Evolutionary conservation across 2,797 vertebrate species (phyloP).

Genomic region (Manis pentadactyla): DNA sequence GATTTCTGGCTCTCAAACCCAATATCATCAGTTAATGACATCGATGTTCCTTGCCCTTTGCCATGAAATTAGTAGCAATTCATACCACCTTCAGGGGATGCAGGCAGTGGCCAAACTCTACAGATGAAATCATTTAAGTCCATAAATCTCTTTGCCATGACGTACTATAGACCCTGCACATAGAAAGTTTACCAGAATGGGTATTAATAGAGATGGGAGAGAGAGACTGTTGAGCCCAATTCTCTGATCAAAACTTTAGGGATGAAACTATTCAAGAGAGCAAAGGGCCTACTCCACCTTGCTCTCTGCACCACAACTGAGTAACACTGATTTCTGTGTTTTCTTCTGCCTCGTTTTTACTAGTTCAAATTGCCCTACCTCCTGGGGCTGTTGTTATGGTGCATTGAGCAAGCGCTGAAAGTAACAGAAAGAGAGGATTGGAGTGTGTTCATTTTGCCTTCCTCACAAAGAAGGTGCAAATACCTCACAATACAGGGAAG

Average conservation of each 20-base stretch:
- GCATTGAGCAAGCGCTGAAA: constrained; percentile 4
- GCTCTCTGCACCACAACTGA: background rate
- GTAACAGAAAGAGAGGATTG: background rate
- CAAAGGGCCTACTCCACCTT: background rate
- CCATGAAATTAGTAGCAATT: constrained; percentile 24
- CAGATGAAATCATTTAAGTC: constrained; percentile 2
- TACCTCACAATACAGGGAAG: background rate
- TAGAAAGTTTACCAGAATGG: constrained; percentile 33
- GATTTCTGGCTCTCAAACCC: constrained; percentile 30
- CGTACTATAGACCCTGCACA: background rate
- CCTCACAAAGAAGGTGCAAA: background rate
- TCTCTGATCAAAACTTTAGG: background rate
- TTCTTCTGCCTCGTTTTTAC: constrained; percentile 36
- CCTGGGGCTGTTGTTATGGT: background rate
- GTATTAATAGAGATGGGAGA: constrained; percentile 55
- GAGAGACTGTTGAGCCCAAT: background rate
- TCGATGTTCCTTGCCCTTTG: constrained; percentile 59
- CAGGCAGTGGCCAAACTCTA: background rate
- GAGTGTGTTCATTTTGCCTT: background rate
- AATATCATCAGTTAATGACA: constrained; percentile 48
- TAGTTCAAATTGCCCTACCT: background rate
- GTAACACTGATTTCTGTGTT: constrained; percentile 1
- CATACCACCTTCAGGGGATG: background rate
- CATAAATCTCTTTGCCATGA: background rate
- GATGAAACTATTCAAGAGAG: background rate